These are phyloP conservation scores for Drosophila mulleri DNA, from an alignment of 2,888 invertebrate genomes.

Conservation along the genomic window DNA sequence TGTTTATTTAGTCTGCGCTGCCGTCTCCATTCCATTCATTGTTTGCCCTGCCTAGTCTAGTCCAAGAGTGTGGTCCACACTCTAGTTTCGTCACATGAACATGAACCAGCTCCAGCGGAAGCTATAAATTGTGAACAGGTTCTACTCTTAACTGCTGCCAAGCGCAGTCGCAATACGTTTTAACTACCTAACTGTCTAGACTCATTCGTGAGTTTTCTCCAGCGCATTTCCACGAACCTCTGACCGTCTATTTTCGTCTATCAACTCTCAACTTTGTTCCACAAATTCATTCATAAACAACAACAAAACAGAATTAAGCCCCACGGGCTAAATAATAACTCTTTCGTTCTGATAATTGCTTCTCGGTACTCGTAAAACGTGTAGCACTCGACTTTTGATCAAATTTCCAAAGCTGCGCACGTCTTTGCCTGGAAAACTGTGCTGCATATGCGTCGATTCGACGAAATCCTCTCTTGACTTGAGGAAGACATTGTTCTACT, in stretches of 20 bases:
- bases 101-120: conserved; percentile 60
- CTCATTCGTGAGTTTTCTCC: conserved; percentile 39
- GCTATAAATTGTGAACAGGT: conserved; percentile 71
- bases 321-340: conserved; percentile 55
- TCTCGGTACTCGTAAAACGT: conserved; percentile 66
- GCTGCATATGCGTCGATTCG: conserved; percentile 48
- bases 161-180: conserved; percentile 43
- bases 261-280: conserved; percentile 32
- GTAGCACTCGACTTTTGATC: conserved; percentile 51
- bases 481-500: conserved; percentile 55
- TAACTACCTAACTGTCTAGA: conserved; percentile 33
- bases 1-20: conserved; percentile 57
- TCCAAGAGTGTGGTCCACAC: conserved; percentile 53
- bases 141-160: conserved; percentile 36
- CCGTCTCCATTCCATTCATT: conserved; percentile 30
- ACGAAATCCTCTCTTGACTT: conserved; percentile 53
- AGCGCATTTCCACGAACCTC: conserved; percentile 59
- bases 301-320: conserved; percentile 12
- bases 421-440: conserved; percentile 62
- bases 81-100: conserved; percentile 24
- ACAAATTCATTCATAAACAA: conserved; percentile 63
- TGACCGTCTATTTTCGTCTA: conserved; percentile 21
- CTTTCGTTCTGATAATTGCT: conserved; percentile 61
- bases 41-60: conserved; percentile 11
- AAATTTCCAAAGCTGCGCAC: conserved; percentile 52